Conservation (phyloP, 2,113 vertebrate genomes). For the Phaethon lepturus region DNA sequence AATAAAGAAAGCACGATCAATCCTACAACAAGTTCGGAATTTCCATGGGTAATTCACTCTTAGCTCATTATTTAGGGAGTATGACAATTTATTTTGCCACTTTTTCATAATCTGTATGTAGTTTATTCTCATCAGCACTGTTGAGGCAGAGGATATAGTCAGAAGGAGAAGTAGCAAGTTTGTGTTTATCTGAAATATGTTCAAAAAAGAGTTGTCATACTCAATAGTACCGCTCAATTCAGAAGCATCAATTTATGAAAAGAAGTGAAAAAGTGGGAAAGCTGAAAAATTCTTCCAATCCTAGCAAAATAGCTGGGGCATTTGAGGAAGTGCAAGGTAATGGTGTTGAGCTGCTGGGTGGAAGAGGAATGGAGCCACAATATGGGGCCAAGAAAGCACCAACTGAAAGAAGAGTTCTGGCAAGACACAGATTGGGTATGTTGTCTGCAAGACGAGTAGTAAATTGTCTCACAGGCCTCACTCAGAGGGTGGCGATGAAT, state of each 20-base stretch:
- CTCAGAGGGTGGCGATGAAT: background rate
- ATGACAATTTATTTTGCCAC: background rate
- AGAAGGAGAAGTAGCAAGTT: background rate
- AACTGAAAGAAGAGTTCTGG: background rate
- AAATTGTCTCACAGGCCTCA: background rate
- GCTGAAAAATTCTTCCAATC: background rate
- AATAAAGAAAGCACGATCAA: background rate
- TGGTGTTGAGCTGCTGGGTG: background rate
- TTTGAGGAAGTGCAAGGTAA: background rate
- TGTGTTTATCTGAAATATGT: background rate
- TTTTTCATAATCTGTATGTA: background rate
- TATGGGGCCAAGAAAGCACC: background rate
- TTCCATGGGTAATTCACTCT: background rate
- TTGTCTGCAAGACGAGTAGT: background rate
- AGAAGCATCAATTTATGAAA: background rate
- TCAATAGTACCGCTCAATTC: fast-evolving
- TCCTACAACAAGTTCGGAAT: background rate
- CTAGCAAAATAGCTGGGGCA: background rate
- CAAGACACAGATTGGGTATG: background rate
- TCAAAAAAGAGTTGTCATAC: background rate
- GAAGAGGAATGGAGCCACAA: background rate
- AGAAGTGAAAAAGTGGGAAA: background rate
- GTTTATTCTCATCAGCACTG: background rate
- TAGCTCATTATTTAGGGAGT: background rate
- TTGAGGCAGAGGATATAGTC: background rate